A percentile compares a stretch with the other conserved stretches of the same genome.
These are phyloP conservation scores for Ophiodon elongatus DNA, from an alignment of 2,113 vertebrate genomes.

Conservation along the genomic window DNA sequence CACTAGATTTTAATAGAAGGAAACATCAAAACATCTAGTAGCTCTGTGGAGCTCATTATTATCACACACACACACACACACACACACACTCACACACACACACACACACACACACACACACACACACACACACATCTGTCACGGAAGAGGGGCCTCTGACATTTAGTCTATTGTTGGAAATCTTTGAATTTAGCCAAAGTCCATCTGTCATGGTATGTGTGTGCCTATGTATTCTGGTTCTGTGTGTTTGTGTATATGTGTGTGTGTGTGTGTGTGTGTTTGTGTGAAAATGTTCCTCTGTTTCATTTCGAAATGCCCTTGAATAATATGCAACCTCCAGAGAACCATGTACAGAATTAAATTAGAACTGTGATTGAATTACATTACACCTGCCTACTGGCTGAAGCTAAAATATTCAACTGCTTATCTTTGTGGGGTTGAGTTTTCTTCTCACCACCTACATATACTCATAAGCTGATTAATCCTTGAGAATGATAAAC, in stretches of 20 bases:
- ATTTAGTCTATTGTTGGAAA: neutral
- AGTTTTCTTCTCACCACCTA: conserved; percentile 28
- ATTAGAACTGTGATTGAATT: conserved; percentile 31
- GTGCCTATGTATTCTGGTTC: neutral
- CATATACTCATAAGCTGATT: conserved; percentile 37
- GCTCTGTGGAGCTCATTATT: conserved; percentile 57
- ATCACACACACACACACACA: neutral
- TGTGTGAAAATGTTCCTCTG: neutral
- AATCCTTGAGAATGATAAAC: conserved; percentile 37
- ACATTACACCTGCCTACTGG: neutral
- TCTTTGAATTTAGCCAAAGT: neutral
- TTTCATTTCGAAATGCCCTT: conserved; percentile 16
- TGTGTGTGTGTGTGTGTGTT: neutral
- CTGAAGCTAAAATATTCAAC: conserved; percentile 7
- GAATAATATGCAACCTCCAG: neutral
- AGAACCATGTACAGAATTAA: neutral
- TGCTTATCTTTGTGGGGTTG: conserved; percentile 17
- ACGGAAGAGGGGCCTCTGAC: neutral
- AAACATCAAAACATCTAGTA: conserved; percentile 54
- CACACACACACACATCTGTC: neutral
- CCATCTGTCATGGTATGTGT: neutral
- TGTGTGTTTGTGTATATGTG: neutral
- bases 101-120: neutral
- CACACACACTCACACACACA: neutral
- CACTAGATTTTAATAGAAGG: conserved; percentile 37